These are phyloP conservation scores for Tragelaphus oryx DNA, from an alignment of 2,797 vertebrate species.

Conservation along the genomic window DNA sequence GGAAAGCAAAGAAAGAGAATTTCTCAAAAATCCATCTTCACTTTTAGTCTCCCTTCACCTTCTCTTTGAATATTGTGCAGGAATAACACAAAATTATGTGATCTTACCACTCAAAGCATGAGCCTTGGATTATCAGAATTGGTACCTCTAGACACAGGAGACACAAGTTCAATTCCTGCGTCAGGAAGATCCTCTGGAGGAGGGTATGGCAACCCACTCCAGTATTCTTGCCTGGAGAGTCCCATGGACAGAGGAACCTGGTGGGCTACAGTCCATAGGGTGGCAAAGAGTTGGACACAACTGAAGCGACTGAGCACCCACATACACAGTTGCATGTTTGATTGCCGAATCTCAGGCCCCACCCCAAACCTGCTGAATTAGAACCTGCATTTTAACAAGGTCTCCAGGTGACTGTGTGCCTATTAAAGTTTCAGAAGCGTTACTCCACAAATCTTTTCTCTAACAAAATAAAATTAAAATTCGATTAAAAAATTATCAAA, in stretches of 20 bases:
- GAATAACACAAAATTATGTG: neutral
- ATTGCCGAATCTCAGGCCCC: neutral
- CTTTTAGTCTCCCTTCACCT: neutral
- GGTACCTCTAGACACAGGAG: neutral
- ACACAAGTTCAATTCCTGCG: neutral
- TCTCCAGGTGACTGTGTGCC: neutral
- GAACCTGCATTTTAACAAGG: neutral
- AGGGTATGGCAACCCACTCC: neutral
- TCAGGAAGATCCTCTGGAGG: neutral
- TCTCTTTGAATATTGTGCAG: neutral
- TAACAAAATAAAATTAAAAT: conserved; percentile 22
- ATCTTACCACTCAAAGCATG: neutral
- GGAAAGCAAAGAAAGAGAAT: neutral
- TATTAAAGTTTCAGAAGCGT: neutral
- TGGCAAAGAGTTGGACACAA: neutral
- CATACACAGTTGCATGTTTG: neutral
- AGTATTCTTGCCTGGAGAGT: neutral
- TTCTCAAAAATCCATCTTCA: neutral
- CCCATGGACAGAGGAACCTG: neutral
- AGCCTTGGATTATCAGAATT: neutral
- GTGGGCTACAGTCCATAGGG: neutral
- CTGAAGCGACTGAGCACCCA: neutral
- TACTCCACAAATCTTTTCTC: neutral
- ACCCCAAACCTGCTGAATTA: neutral
- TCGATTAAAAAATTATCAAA: neutral